Base-by-base conservation (phyloP, 2,797 vertebrate species). In the Hephaestus fuliginosus region DNA sequence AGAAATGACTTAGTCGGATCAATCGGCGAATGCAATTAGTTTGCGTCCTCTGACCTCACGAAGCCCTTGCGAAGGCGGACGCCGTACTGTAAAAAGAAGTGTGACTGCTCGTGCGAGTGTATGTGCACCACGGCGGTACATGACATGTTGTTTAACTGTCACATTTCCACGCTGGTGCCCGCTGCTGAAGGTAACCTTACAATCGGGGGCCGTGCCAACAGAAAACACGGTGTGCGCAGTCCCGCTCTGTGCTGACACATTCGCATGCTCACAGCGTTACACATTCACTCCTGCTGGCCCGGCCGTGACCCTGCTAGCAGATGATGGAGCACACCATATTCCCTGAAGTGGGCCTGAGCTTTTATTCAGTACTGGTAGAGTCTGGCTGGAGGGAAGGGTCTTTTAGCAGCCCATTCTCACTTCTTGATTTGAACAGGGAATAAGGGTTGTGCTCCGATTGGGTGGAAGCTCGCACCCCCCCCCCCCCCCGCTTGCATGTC, bases 371-470 rank as follows among this genome's bases (percentile, higher is more conserved):
- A 25, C 46, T 58, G 61, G 49, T 56, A 17, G 63, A 84, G 85
- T 83, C 51, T 84, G 76, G 80, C 76, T 86, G 79, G 48, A 86
- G 82, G 90, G 74, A 76, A 74, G 87, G 85, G 75, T 81, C 86
- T 85, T 88, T 90, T 77, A 89, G 77, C 87, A 79, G 86, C 73
- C 78, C 69, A 61, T 89, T 93, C 88, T 85, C 88, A 87, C 81
- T 78, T 81, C 88, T 78, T 88, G 86, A 91, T 91, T 85, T 84
- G 87, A 88, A 83, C 76, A 82, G 90, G 90, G 90, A 91, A 90
- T 89, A 86, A 68, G 70, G 74, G 58, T 9, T 80, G 80, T n/a
- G 77, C 76, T 80, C 53, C 11, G 58, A 70, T 80, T 76, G 22
- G 69, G 85, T 1, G 69, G 74, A 75, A 81, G 56, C 67, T 46